Evolutionary conservation across 2,888 invertebrate species (phyloP).

Genomic region (Latheticus oryzae): DNA sequence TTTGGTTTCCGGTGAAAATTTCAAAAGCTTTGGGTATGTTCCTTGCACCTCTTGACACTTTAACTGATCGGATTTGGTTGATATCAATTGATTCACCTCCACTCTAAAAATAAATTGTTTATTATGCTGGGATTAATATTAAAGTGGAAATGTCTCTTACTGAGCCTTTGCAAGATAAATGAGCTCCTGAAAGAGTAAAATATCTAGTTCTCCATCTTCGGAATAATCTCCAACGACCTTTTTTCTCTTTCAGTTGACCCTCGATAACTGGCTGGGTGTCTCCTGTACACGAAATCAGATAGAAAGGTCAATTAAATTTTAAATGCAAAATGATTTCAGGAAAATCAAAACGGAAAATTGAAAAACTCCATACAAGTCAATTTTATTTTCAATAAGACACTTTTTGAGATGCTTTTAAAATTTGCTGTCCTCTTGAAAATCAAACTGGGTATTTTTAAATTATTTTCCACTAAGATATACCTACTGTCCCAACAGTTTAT

Average conservation of each 20-base stretch:
- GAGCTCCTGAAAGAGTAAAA: conserved; percentile 93
- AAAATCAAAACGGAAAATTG: not conserved
- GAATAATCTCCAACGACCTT: conserved; percentile 91
- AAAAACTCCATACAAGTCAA: too few relatives aligned
- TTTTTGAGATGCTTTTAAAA: too few relatives aligned
- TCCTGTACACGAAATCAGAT: too few relatives aligned
- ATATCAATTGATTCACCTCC: conserved; percentile 90
- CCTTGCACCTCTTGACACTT: conserved; percentile 89
- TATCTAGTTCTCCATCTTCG: conserved; percentile 93
- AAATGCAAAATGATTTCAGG: too few relatives aligned
- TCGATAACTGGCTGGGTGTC: conserved; percentile 90
- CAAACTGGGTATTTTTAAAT: too few relatives aligned
- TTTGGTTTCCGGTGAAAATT: conserved; percentile 94
- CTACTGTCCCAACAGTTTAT: too few relatives aligned
- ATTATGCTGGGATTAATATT: not conserved
- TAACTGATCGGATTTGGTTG: conserved; percentile 94
- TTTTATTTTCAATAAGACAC: too few relatives aligned
- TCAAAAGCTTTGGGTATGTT: conserved; percentile 97
- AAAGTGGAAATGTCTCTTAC: conserved; percentile 68
- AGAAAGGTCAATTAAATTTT: too few relatives aligned
- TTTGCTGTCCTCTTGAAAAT: too few relatives aligned
- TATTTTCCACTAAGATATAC: too few relatives aligned
- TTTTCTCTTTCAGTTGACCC: conserved; percentile 91
- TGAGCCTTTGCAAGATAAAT: conserved; percentile 87
- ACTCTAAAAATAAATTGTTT: conserved; percentile 70